These are phyloP conservation scores for Parnassius apollo DNA, from an alignment of 2,888 invertebrate genomes.

Conservation along the genomic window DNA sequence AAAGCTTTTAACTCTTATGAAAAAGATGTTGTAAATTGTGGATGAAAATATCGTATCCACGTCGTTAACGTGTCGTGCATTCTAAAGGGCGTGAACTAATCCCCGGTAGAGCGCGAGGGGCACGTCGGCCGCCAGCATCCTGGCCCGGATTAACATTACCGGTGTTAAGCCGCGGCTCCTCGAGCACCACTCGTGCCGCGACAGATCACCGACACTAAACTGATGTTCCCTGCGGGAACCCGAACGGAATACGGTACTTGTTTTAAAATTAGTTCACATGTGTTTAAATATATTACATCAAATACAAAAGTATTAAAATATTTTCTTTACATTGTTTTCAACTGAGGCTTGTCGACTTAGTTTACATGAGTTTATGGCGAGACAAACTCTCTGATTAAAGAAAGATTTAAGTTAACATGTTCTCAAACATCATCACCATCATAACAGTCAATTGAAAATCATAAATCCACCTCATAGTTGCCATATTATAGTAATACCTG, in stretches of 20 bases:
- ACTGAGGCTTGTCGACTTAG: too few relatives aligned
- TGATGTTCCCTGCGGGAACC: background rate
- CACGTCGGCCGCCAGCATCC: constrained; percentile 7
- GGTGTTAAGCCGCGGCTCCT: constrained; percentile 31
- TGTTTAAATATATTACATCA: constrained; percentile 2
- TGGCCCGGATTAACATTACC: constrained; percentile 15
- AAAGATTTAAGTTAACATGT: too few relatives aligned
- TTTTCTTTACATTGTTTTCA: too few relatives aligned
- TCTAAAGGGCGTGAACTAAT: constrained; percentile 1
- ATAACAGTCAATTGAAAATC: too few relatives aligned
- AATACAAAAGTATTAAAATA: background rate
- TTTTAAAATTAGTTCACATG: constrained; percentile 22
- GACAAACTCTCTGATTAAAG: too few relatives aligned
- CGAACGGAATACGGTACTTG: background rate
- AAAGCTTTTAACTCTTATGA: too few relatives aligned
- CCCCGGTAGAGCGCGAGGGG: constrained; percentile 4
- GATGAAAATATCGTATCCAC: background rate
- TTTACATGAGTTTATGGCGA: too few relatives aligned
- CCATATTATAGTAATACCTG: too few relatives aligned
- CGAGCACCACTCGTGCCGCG: constrained; percentile 13
- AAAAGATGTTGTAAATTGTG: background rate
- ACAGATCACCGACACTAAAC: background rate
- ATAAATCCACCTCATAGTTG: too few relatives aligned
- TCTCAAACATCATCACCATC: too few relatives aligned
- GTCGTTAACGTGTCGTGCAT: background rate